Evolutionary conservation across 2,113 vertebrate species (phyloP).

Genomic region (Macrotus californicus): DNA sequence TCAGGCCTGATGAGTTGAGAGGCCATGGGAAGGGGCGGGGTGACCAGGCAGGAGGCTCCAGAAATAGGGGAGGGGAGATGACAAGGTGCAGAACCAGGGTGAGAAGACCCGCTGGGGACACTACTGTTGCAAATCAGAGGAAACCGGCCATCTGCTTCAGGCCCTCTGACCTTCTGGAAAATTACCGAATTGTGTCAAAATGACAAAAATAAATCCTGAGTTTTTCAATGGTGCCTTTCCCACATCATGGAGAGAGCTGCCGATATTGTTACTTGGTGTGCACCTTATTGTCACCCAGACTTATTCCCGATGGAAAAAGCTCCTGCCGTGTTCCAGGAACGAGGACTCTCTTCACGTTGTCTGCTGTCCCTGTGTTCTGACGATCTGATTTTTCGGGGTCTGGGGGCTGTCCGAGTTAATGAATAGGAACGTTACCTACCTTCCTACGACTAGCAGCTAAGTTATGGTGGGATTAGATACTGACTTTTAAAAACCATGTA

Average conservation of each 20-base stretch:
- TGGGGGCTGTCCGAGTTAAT: background rate
- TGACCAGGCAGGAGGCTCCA: no score
- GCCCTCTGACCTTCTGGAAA: slow-evolving; percentile 63
- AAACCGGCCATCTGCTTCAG: slow-evolving; percentile 30
- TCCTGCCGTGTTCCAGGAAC: background rate
- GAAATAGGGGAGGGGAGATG: background rate
- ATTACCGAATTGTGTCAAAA: slow-evolving; percentile 44
- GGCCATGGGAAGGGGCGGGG: background rate
- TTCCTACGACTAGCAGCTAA: slow-evolving; percentile 55
- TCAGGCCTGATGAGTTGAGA: accelerated
- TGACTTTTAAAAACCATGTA: slow-evolving; percentile 23
- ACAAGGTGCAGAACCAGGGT: background rate
- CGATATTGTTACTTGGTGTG: background rate
- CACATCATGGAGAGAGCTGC: background rate
- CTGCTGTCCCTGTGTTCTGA: background rate
- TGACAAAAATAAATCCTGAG: slow-evolving; percentile 21
- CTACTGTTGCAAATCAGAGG: background rate
- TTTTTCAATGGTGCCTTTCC: background rate
- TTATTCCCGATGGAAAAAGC: background rate
- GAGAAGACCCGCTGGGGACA: background rate
- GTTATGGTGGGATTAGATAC: slow-evolving; percentile 37
- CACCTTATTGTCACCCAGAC: background rate
- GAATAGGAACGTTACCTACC: background rate
- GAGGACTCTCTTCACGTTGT: background rate
- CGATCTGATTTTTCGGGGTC: background rate